Percentiles rank a stretch among this genome's conserved stretches.
These are phyloP conservation scores for Metellina segmentata DNA, from an alignment of 2,888 invertebrate genomes.

Conservation along the genomic window DNA sequence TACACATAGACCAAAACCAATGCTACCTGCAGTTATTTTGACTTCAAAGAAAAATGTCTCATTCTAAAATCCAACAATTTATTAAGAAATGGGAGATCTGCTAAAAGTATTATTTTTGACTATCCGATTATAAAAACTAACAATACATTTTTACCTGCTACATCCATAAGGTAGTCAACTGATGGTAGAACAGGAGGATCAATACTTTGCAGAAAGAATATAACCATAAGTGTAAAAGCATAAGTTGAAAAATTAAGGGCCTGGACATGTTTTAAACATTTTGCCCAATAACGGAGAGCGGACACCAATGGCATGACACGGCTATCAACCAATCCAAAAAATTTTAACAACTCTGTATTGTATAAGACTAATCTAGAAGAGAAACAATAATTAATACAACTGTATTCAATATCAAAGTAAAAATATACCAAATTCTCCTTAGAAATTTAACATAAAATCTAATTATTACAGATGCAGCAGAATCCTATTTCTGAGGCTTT, in stretches of 20 bases:
- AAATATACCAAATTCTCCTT: too few relatives aligned
- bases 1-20: too few relatives aligned
- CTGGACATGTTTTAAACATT: neutral
- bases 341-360: conserved; percentile 35
- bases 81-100: too few relatives aligned
- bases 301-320: conserved; percentile 19
- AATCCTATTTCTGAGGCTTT: too few relatives aligned
- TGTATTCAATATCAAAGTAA: too few relatives aligned
- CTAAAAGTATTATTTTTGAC: too few relatives aligned
- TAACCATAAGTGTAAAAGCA: conserved; percentile 44
- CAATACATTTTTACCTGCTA: conserved; percentile 16
- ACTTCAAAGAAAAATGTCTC: too few relatives aligned
- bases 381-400: neutral
- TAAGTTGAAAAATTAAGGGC: conserved; percentile 22
- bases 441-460: too few relatives aligned
- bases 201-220: conserved; percentile 45
- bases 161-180: conserved; percentile 4
- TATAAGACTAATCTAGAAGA: conserved; percentile 11
- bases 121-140: too few relatives aligned
- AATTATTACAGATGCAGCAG: too few relatives aligned
- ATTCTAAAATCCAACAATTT: too few relatives aligned
- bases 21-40: too few relatives aligned
- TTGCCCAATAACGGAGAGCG: conserved; percentile 35
- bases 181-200: conserved; percentile 52
- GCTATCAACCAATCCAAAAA: conserved; percentile 2